These are phyloP conservation scores for Hybognathus amarus DNA, from an alignment of 2,797 vertebrate species.

Conservation along the genomic window DNA sequence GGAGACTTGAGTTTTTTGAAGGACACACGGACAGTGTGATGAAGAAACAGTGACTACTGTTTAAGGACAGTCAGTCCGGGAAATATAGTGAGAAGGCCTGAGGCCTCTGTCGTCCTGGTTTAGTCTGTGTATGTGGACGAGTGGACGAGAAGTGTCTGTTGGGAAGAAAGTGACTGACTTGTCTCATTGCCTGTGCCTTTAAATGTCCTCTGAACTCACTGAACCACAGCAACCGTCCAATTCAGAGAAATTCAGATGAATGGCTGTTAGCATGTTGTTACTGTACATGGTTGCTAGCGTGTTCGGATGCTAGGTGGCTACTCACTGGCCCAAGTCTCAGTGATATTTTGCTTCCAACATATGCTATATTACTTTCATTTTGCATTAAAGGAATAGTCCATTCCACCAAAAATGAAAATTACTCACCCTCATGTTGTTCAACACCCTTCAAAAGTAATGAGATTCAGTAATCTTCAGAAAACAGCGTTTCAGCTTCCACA, in stretches of 20 bases:
- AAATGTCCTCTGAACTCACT: background rate
- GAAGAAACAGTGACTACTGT: constrained; percentile 1
- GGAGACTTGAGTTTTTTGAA: background rate
- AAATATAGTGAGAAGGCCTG: constrained; percentile 20
- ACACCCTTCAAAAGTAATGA: too few relatives aligned
- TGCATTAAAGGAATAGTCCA: background rate
- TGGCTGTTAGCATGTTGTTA: background rate
- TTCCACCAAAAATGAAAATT: too few relatives aligned
- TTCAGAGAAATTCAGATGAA: constrained; percentile 43
- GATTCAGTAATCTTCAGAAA: too few relatives aligned
- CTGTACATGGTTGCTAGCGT: background rate
- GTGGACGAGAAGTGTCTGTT: constrained; percentile 40
- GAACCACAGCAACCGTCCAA: constrained; percentile 37
- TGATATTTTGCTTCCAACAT: background rate
- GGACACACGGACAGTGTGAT: constrained; percentile 6
- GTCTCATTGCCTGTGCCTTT: constrained; percentile 50
- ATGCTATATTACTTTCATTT: background rate
- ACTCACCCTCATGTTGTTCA: too few relatives aligned
- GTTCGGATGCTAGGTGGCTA: background rate
- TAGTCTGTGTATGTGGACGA: constrained; percentile 41
- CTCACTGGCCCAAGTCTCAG: background rate
- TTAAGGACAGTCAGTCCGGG: constrained; percentile 6
- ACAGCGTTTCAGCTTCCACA: too few relatives aligned
- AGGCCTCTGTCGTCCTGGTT: constrained; percentile 56
- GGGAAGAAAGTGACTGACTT: constrained; percentile 50